These are phyloP conservation scores for Phoenicopterus ruber DNA, from an alignment of 2,113 vertebrate genomes.

Conservation along the genomic window DNA sequence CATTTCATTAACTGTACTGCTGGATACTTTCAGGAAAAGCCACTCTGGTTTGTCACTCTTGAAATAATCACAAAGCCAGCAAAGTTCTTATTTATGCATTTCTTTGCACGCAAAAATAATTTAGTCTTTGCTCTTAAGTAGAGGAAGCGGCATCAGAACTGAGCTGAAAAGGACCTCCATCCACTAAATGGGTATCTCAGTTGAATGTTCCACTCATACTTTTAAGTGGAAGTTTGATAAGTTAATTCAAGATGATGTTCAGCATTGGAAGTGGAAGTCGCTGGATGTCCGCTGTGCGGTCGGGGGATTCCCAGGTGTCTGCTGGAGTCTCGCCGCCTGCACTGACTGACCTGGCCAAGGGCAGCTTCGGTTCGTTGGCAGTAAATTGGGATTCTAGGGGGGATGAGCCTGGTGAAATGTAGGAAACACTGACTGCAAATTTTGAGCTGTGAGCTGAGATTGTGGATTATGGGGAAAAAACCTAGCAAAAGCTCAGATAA, in stretches of 20 bases:
- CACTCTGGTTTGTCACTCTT: not conserved
- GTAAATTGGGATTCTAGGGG: not conserved
- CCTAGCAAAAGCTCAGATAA: rapidly evolving
- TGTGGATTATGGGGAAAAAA: not conserved
- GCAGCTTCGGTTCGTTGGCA: not conserved
- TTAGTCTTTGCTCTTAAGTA: not conserved
- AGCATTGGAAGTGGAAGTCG: not conserved
- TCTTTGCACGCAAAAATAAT: not conserved
- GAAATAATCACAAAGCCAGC: not conserved
- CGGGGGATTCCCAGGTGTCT: not conserved
- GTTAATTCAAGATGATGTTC: not conserved
- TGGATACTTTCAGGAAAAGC: not conserved
- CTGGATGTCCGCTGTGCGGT: not conserved
- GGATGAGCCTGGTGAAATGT: not conserved
- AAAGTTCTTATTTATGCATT: not conserved
- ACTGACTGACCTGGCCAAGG: not conserved
- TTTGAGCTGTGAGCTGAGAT: not conserved
- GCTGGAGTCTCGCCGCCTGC: not conserved
- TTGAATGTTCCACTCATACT: not conserved
- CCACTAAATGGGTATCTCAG: not conserved
- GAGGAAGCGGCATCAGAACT: not conserved
- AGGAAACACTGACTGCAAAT: not conserved
- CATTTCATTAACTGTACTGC: not conserved
- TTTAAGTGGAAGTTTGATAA: not conserved
- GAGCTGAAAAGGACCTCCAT: not conserved